Evolutionary conservation across 92 coral and sea anemone species (phyloP).

Genomic region (Metridium senile): DNA sequence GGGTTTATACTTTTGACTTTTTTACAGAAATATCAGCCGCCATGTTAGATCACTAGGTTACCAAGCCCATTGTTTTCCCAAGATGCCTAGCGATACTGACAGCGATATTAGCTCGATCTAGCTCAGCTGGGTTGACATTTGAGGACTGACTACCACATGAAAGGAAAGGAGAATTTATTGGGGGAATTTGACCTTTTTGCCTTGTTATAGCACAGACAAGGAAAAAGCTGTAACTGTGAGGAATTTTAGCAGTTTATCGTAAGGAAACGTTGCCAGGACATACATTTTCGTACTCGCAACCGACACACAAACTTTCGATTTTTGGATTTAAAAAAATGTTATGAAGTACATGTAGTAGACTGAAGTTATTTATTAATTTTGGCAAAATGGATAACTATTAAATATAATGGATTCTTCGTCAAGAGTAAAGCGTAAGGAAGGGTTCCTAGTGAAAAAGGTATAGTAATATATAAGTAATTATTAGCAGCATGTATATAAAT

Average conservation of each 20-base stretch:
- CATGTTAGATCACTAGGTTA: constrained; percentile 60
- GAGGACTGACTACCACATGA: neutral
- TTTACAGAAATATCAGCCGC: constrained; percentile 22
- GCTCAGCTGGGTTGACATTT: too few relatives aligned
- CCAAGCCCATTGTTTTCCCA: constrained; percentile 36
- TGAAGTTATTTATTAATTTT: too few relatives aligned
- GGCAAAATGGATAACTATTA: neutral
- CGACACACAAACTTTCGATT: neutral
- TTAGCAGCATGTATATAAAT: too few relatives aligned
- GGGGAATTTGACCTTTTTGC: neutral
- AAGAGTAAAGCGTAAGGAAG: constrained; percentile 71
- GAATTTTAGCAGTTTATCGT: neutral
- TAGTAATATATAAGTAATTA: neutral
- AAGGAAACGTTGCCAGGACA: neutral
- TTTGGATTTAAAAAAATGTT: too few relatives aligned
- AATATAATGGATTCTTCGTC: constrained; percentile 31
- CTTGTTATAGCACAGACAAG: neutral
- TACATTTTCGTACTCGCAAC: too few relatives aligned
- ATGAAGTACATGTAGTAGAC: too few relatives aligned
- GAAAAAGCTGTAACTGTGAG: neutral
- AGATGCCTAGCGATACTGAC: constrained; percentile 16
- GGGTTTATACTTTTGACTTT: too few relatives aligned
- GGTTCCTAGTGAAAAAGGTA: constrained; percentile 96
- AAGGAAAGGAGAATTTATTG: neutral
- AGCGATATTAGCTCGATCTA: neutral